These are phyloP conservation scores for Drosophila equinoxialis DNA, from an alignment of 1,140 invertebrate species.

Conservation along the genomic window DNA sequence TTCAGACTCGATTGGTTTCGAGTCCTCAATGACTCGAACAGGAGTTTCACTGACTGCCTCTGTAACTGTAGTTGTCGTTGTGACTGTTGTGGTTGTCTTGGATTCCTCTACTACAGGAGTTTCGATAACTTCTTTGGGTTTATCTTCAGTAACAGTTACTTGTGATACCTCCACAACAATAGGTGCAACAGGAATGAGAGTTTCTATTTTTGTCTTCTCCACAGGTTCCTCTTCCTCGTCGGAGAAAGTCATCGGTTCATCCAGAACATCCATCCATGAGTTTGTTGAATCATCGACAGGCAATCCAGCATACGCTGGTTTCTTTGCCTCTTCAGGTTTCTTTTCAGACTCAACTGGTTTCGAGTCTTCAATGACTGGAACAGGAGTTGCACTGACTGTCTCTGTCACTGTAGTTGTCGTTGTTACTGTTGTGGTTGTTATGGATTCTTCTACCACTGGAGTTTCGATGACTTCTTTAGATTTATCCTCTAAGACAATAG, in stretches of 20 bases:
- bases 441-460: constrained; percentile 1
- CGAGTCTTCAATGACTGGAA: not conserved
- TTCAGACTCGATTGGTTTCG: not conserved
- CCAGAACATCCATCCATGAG: too few species aligned
- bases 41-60: constrained; percentile 8
- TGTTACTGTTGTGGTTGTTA: constrained; percentile 1
- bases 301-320: too few species aligned
- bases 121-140: not conserved
- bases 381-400: not conserved
- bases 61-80: constrained; percentile 18
- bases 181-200: not conserved
- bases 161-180: not conserved
- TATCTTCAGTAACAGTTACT: too few species aligned
- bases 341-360: too few species aligned
- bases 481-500: not conserved
- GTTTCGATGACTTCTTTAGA: not conserved
- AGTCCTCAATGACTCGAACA: not conserved
- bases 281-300: too few species aligned
- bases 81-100: not conserved
- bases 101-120: constrained; percentile 18
- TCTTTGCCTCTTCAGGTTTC: too few species aligned
- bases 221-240: too few species aligned
- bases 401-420: constrained; percentile 7
- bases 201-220: not conserved
- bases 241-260: too few species aligned